phyloP scores from a whole-genome alignment of 2,888 invertebrate genomes.

The Melieria crassipennis region DNA sequence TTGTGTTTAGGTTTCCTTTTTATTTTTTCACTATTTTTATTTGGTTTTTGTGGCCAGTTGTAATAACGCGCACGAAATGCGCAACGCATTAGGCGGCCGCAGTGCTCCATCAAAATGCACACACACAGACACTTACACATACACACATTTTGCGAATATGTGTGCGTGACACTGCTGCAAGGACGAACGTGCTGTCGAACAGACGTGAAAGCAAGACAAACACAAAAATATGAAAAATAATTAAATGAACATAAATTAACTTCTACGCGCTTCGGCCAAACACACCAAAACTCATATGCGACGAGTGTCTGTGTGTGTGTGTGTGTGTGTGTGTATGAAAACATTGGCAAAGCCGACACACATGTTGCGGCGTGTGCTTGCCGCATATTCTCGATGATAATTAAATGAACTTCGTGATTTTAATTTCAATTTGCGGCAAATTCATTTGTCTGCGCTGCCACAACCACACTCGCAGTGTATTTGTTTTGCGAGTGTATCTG shows the following conservation, averaged over 20 bases:
- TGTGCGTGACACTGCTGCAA: no score
- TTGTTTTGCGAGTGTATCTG: no score
- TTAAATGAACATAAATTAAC: slow-evolving; percentile 13
- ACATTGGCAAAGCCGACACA: background rate
- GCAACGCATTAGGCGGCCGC: no score
- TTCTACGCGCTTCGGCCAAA: background rate
- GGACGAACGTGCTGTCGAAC: no score
- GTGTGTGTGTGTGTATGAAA: background rate
- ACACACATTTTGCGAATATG: background rate
- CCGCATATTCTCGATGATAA: slow-evolving; percentile 13
- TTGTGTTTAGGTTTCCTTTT: no score
- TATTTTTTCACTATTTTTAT: no score
- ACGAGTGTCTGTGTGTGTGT: background rate
- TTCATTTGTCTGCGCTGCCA: background rate
- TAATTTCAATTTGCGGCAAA: slow-evolving; percentile 24
- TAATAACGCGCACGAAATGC: no score
- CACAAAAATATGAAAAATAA: slow-evolving; percentile 6
- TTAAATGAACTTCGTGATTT: slow-evolving; percentile 22
- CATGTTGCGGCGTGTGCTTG: background rate
- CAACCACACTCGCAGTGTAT: background rate
- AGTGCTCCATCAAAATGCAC: no score
- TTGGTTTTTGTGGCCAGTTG: no score
- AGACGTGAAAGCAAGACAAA: background rate
- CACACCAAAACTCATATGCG: no score
- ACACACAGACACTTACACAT: background rate